A percentile compares a stretch with the other conserved stretches of the same genome.
These are phyloP conservation scores for Sicus ferrugineus DNA, from an alignment of 2,888 invertebrate species.

Conservation along the genomic window DNA sequence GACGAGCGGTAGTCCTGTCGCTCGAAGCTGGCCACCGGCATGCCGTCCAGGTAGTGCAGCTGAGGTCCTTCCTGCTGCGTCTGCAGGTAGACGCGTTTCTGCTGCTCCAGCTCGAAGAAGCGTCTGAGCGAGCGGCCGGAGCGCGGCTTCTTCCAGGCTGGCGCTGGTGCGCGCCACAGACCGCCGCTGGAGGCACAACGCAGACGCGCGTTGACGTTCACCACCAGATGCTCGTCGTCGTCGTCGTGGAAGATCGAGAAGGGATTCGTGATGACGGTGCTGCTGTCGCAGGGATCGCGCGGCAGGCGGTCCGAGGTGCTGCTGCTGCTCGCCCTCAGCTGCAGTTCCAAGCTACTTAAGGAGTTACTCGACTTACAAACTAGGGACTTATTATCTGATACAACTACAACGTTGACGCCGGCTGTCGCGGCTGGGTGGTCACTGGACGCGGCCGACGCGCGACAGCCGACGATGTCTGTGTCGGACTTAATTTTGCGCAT, in stretches of 20 bases:
- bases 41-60: slow-evolving; percentile 53
- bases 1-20: slow-evolving; percentile 54
- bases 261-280: slow-evolving; percentile 63
- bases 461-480: slow-evolving; percentile 48
- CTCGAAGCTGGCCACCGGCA: slow-evolving; percentile 56
- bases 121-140: slow-evolving; percentile 51
- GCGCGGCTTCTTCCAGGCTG: slow-evolving; percentile 42
- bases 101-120: slow-evolving; percentile 46
- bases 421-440: slow-evolving; percentile 46
- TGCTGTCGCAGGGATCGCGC: slow-evolving; percentile 49
- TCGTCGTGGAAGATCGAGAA: slow-evolving; percentile 62
- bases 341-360: slow-evolving; percentile 47
- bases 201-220: slow-evolving; percentile 52
- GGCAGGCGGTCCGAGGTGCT: slow-evolving; percentile 5
- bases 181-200: slow-evolving; percentile 47
- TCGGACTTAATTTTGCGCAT: slow-evolving; percentile 54
- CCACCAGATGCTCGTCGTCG: slow-evolving; percentile 49
- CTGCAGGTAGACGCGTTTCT: slow-evolving; percentile 24
- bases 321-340: slow-evolving; percentile 20
- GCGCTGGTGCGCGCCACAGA: slow-evolving; percentile 19
- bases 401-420: slow-evolving; percentile 57
- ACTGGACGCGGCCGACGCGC: slow-evolving; percentile 21
- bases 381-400: slow-evolving; percentile 56
- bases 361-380: slow-evolving; percentile 52
- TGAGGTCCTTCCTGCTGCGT: slow-evolving; percentile 18